Base-by-base conservation (phyloP, 2,113 vertebrate genomes). In the Calidris pygmaea region DNA sequence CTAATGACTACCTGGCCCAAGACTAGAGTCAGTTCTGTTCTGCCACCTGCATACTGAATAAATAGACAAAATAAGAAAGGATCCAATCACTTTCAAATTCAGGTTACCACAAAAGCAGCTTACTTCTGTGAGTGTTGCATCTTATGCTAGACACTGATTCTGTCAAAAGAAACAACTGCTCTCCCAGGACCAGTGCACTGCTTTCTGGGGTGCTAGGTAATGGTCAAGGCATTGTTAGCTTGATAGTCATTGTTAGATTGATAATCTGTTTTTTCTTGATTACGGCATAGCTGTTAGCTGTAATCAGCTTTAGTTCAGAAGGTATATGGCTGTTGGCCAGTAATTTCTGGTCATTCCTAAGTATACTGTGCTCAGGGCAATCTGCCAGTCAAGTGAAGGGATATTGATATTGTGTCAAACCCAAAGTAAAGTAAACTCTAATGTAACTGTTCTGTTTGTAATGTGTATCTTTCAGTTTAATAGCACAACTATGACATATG, bases 401-500 rank as follows among this genome's bases (percentile, higher is more conserved):
- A 15, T 48, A 24, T 22, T 35, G 10, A 10, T 52, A 43, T 32
- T 87, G 6, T 76, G 9, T 14, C 16, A 94, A 85, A 68, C n/a
- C 3, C 8, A 12, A 92, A 63, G n/a, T 29, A 12, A 92, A 63
- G n/a, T 29, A 35, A 47, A 23, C 12, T 68, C 16, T 37, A 14
- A 52, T 14, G 4, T 66, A 26, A 62, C 30, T 53, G 22, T 85
- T 11, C 9, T 68, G 17, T 34, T 55, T 82, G 21, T 83, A 77
- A 92, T 86, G 8, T 68, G 0, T 84, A 26, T 78, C 35, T 72
- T 77, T 13, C 71, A 97, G 96, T 95, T 97, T 85, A 87, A 89
- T 34, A 67, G 87, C 41, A 86, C 89, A 59, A 18, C 72, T 37
- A 63, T 97, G 91, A 94, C 73, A 8, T 97, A 98, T 20, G 96